These are phyloP conservation scores for Brachionus angularis DNA, from an alignment of 1,140 invertebrate genomes.

Conservation along the genomic window DNA sequence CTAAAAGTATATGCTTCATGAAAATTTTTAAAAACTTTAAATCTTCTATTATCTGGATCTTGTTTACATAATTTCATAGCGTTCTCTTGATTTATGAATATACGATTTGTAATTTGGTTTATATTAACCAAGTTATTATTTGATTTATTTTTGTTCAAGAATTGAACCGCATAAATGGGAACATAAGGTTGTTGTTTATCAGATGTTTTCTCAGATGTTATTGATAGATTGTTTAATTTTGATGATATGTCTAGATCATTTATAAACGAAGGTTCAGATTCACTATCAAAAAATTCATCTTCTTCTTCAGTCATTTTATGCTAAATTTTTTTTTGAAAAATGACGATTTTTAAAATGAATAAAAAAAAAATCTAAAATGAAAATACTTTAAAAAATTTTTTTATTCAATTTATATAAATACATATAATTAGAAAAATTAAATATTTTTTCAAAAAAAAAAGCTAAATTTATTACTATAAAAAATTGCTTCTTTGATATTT, in stretches of 20 bases:
- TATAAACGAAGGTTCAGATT: neutral
- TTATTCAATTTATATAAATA: no score
- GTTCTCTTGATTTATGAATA: slow-evolving; percentile 26
- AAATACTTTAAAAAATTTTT: no score
- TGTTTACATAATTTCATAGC: slow-evolving; percentile 42
- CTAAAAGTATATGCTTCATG: slow-evolving; percentile 35
- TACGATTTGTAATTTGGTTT: neutral
- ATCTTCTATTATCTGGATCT: slow-evolving; percentile 42
- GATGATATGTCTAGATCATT: neutral
- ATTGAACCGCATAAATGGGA: slow-evolving; percentile 27
- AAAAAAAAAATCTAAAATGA: no score
- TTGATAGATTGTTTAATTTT: neutral
- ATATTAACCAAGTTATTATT: neutral
- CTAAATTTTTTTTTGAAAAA: no score
- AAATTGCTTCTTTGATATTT: no score
- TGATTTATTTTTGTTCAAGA: slow-evolving; percentile 1
- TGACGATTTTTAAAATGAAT: no score
- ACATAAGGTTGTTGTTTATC: neutral
- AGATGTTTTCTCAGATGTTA: neutral
- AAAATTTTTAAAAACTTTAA: slow-evolving; percentile 26
- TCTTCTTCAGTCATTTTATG: no score
- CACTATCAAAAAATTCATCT: neutral
- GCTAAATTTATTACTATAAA: no score
- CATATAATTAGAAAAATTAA: no score
- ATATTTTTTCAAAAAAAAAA: no score